These are phyloP conservation scores for Athalia cordata DNA, from an alignment of 2,888 invertebrate genomes.

Conservation along the genomic window DNA sequence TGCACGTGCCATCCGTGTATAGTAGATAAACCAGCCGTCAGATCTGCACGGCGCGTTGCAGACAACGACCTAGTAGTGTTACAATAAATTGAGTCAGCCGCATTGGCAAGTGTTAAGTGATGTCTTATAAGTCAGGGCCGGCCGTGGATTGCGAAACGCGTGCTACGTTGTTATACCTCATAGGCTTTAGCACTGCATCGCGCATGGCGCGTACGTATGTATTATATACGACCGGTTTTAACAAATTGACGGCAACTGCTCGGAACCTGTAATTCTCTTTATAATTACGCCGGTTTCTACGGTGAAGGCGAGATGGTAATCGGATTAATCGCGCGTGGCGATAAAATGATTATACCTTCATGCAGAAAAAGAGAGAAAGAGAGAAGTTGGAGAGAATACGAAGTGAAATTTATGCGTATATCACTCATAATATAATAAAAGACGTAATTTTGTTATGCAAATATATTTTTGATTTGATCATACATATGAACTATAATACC, in stretches of 20 bases:
- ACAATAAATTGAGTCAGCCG: constrained; percentile 40
- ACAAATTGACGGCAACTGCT: constrained; percentile 28
- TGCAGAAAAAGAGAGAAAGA: neutral
- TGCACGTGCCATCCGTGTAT: neutral
- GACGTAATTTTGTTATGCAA: too few relatives aligned
- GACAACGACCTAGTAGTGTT: constrained; percentile 38
- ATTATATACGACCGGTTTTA: constrained; percentile 16
- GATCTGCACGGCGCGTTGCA: neutral
- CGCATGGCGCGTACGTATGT: neutral
- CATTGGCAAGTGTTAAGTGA: constrained; percentile 32
- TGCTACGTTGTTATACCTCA: neutral
- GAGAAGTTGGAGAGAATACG: too few relatives aligned
- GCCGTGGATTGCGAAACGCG: constrained; percentile 29
- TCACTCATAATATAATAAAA: too few relatives aligned
- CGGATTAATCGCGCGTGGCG: constrained; percentile 1
- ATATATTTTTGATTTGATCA: too few relatives aligned
- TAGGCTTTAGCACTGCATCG: neutral
- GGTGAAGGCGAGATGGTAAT: constrained; percentile 16
- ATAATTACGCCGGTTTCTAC: constrained; percentile 5
- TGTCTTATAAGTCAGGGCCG: constrained; percentile 38
- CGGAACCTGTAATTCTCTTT: constrained; percentile 20
- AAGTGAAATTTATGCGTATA: too few relatives aligned
- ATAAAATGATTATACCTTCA: constrained; percentile 4
- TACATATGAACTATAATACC: too few relatives aligned
- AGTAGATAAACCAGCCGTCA: neutral